phyloP scores from a whole-genome alignment of 2,113 vertebrate genomes.

The Lichenostomus cassidix region DNA sequence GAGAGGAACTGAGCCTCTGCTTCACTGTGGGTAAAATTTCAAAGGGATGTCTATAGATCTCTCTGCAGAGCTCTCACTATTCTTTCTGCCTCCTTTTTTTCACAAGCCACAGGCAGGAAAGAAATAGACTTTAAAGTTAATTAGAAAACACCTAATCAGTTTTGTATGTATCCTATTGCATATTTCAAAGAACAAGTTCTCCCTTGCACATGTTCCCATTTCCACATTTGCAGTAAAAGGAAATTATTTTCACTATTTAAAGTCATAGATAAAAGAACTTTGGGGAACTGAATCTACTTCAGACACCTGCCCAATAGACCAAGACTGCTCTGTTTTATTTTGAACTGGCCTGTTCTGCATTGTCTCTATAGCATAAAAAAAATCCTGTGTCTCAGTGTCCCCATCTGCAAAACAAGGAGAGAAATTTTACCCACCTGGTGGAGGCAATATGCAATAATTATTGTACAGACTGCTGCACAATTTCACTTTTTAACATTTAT shows the following conservation, averaged over 20 bases:
- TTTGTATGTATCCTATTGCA: neutral
- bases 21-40: conserved; percentile 4
- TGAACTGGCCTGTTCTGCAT: neutral
- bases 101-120: neutral
- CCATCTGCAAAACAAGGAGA: neutral
- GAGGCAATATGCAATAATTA: neutral
- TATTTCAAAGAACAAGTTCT: neutral
- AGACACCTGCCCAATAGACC: neutral
- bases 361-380: neutral
- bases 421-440: neutral
- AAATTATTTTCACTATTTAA: neutral
- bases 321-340: neutral
- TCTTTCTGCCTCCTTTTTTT: neutral
- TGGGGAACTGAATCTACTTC: neutral
- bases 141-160: neutral
- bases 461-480: neutral
- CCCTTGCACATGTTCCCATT: neutral
- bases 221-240: neutral
- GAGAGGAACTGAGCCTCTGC: neutral
- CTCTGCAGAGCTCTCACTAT: neutral
- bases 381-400: neutral
- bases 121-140: neutral
- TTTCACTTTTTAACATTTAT: neutral
- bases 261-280: neutral
- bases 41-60: neutral